Evolutionary conservation across 2,797 vertebrate genomes (phyloP).

Genomic region (Garrulus glandarius): DNA sequence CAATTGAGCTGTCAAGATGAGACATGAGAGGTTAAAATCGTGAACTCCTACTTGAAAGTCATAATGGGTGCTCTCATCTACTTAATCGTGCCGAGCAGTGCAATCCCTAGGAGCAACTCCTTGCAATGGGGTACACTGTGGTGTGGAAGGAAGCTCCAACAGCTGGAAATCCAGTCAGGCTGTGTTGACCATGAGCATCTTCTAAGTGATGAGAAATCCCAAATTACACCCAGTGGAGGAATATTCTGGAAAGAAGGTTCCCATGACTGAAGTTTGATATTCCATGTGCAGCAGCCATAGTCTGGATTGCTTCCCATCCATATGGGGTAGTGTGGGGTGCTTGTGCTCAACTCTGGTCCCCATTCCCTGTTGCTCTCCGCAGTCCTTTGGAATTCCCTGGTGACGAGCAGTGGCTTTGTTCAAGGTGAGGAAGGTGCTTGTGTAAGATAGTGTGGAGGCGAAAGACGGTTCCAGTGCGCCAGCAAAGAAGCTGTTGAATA

Average conservation of each 20-base stretch:
- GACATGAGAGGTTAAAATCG: neutral
- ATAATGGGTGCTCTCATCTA: neutral
- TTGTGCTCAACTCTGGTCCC: neutral
- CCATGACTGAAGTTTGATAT: neutral
- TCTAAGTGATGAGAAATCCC: neutral
- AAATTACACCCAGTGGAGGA: neutral
- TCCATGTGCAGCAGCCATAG: neutral
- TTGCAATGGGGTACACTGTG: fast-evolving
- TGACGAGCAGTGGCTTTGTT: fast-evolving
- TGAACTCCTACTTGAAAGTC: neutral
- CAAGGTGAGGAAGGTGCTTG: neutral
- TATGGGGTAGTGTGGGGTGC: neutral
- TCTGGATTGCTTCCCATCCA: neutral
- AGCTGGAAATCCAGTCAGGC: neutral
- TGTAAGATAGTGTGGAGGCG: neutral
- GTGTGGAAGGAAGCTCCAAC: neutral
- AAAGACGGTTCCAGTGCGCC: neutral
- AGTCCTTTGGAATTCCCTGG: neutral
- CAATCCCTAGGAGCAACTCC: neutral
- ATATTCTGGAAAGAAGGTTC: neutral
- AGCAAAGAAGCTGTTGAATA: neutral
- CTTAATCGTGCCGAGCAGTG: fast-evolving
- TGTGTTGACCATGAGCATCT: neutral
- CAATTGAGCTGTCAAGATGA: neutral
- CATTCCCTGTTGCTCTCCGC: fast-evolving